These are phyloP conservation scores for Xanthorhoe spadicearia DNA, from an alignment of 2,888 invertebrate genomes.

Conservation along the genomic window DNA sequence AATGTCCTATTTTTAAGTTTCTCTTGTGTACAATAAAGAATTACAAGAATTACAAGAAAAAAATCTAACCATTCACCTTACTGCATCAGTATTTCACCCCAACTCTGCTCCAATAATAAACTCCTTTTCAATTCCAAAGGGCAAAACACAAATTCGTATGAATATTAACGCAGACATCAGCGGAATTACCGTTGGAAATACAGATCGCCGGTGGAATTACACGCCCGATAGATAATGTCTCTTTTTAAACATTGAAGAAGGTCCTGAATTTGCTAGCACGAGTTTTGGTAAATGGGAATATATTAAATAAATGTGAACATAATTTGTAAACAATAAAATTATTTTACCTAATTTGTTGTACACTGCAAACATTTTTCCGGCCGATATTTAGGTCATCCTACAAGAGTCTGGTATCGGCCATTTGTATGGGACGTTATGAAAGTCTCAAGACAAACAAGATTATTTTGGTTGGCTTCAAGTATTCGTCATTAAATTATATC, in stretches of 20 bases:
- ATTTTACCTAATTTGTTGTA: no score
- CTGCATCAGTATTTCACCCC: not conserved
- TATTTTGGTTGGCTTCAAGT: no score
- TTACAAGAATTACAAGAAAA: no score
- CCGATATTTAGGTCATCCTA: no score
- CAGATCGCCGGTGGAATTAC: constrained; percentile 60
- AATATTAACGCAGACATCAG: constrained; percentile 36
- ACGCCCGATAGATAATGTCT: constrained; percentile 61
- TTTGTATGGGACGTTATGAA: no score
- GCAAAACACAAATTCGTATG: constrained; percentile 32
- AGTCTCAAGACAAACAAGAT: no score
- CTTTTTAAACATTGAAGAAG: constrained; percentile 68
- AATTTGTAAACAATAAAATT: no score
- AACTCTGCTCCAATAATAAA: constrained; percentile 14
- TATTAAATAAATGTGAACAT: not conserved
- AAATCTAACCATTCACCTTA: not conserved
- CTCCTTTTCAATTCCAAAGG: constrained; percentile 25
- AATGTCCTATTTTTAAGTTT: no score
- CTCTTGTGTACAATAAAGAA: no score
- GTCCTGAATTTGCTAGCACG: constrained; percentile 30
- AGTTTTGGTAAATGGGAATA: not conserved
- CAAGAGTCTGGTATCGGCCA: no score
- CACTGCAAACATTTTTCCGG: no score
- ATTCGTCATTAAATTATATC: no score
- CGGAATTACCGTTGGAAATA: constrained; percentile 8